Conservation (phyloP, 2,797 vertebrate genomes). For the Sphenopsis melanotis region DNA sequence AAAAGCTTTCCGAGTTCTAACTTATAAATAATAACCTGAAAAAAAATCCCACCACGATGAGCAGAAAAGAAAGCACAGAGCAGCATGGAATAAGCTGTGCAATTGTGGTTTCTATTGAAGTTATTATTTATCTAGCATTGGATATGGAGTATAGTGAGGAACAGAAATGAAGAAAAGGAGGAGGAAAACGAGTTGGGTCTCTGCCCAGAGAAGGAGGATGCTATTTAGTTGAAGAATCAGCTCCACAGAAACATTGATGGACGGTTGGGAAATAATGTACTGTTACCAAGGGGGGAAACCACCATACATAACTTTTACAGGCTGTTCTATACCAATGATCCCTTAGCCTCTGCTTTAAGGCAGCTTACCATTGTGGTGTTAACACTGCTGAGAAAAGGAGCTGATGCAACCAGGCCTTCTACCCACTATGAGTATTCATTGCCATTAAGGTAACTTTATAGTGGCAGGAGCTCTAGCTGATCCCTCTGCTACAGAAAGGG, state of each 20-base stretch:
- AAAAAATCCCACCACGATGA: background rate
- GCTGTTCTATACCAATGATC: background rate
- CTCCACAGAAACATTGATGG: background rate
- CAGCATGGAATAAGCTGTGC: background rate
- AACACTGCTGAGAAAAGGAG: background rate
- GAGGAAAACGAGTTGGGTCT: background rate
- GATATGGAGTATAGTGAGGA: background rate
- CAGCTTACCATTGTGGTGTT: background rate
- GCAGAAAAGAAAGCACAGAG: slow-evolving; percentile 1
- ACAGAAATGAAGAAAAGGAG: background rate
- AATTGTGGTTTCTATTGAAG: background rate
- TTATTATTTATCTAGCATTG: background rate
- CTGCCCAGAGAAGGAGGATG: slow-evolving; percentile 17
- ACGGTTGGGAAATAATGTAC: background rate
- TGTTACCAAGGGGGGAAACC: background rate
- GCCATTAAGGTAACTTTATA: background rate
- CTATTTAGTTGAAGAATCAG: background rate
- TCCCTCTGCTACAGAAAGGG: background rate
- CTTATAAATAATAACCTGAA: background rate
- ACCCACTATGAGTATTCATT: background rate
- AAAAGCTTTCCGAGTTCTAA: background rate
- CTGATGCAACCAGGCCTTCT: background rate
- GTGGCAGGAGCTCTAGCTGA: background rate
- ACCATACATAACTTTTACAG: background rate
- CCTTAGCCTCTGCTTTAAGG: background rate